Conservation (phyloP, 2,888 invertebrate genomes). For the Trissoscelio sp. region DNA sequence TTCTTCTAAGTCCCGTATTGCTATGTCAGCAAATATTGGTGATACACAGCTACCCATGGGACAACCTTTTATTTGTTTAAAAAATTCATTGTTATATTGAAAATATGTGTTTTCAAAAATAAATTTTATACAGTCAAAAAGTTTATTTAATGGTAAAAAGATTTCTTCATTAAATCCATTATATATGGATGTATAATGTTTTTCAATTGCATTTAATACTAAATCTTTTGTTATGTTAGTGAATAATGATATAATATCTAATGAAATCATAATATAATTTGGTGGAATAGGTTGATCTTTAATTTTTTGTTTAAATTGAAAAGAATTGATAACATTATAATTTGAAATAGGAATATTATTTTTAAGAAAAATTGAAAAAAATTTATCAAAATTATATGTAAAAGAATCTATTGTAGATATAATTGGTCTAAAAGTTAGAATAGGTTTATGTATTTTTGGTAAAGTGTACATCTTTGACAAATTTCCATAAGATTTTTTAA, state of each 20-base stretch:
- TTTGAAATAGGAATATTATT: neutral
- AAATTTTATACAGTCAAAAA: neutral
- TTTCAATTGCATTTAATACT: neutral
- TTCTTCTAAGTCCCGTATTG: neutral
- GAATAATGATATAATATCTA: conserved; percentile 1
- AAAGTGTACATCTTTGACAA: too few relatives aligned
- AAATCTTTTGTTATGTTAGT: conserved; percentile 2
- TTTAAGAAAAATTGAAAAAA: neutral
- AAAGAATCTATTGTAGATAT: too few relatives aligned
- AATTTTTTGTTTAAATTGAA: neutral
- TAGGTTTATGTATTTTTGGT: too few relatives aligned
- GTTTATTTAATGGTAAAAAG: neutral
- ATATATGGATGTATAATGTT: neutral
- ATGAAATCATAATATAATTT: conserved; percentile 7
- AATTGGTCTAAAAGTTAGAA: too few relatives aligned
- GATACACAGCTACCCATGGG: conserved; percentile 4
- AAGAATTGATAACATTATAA: neutral
- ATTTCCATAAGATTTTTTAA: too few relatives aligned
- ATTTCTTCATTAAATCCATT: neutral
- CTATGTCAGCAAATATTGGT: conserved; percentile 11
- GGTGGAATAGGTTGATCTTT: neutral
- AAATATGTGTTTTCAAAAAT: conserved; percentile 11
- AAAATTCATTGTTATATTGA: neutral
- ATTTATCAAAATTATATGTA: neutral
- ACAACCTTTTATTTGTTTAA: conserved; percentile 9